Base-by-base conservation (phyloP, 1,140 invertebrate genomes). In the Listronotus oregonensis region DNA sequence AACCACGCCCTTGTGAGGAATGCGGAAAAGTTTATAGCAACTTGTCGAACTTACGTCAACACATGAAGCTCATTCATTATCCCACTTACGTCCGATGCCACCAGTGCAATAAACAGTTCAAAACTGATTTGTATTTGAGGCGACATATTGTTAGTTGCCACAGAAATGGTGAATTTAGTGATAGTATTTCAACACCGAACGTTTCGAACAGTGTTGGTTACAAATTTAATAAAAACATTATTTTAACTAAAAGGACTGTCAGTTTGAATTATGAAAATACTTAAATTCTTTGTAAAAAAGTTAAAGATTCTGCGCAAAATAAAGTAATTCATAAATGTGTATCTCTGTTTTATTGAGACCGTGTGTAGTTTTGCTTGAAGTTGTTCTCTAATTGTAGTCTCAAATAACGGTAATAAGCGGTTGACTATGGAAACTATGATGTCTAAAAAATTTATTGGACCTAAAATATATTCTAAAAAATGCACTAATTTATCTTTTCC, bases 21-120 rank as follows among this genome's bases (percentile, higher is more conserved):
- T 90, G 89, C 83, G 88, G 89, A 73, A 87, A 88, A 77, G 86
- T 89, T 79, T 90, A 90, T 85, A 89, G 87, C 84, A 90, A 90
- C 83, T 85, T 89, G 79, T 90, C 88, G 76, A 90, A 90, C 82
- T 85, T 90, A 77, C 84, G 88, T 72, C 89, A 90, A 82, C 89
- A 90, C 82, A 89, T 90, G 83, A 87, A 88, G 76, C 85, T 90
- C 70, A 90, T 90, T 81, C 89, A 90, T 82, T 88, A 88, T 82
- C 88, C 89, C 74, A 87, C 87, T 80, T 87, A 86, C 80, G 87
- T 89, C 71, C 85, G 83, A 78, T 90, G 89, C 82, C 83, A 83
- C 75, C 82, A 87, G 69, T 90, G 89, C 82, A 85, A 85, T 76
- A 89, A 89, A 84, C 84, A 85, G 76, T 90, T 90, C 83, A 90